Percentiles rank a stretch among this genome's conserved stretches.
These are phyloP conservation scores for Tanytarsus gracilentus DNA, from an alignment of 2,888 invertebrate genomes.

Conservation along the genomic window DNA sequence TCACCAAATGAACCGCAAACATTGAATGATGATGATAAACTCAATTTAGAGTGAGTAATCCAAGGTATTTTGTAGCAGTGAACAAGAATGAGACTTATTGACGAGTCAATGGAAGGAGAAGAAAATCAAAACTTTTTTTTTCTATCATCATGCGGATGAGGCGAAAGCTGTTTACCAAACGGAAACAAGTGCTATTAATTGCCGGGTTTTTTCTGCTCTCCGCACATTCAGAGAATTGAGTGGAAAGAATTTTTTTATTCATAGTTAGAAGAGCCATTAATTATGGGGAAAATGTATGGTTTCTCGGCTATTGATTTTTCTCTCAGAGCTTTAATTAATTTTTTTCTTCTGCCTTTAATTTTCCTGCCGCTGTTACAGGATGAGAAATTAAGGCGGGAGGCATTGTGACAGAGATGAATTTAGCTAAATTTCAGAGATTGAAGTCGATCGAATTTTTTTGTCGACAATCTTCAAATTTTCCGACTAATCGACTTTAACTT, in stretches of 20 bases:
- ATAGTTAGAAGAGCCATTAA: constrained; percentile 3
- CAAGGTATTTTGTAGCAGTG: constrained; percentile 1
- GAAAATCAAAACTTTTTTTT: background rate
- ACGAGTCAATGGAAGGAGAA: background rate
- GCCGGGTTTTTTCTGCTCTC: background rate
- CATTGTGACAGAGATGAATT: no score
- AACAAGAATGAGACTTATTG: background rate
- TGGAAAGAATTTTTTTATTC: background rate
- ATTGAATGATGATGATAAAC: background rate
- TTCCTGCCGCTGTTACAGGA: no score
- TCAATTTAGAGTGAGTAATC: background rate
- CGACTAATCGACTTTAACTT: no score
- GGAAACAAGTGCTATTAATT: constrained; percentile 12
- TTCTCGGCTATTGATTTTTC: constrained; percentile 15
- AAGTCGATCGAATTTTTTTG: no score
- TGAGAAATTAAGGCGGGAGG: no score
- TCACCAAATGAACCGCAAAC: background rate
- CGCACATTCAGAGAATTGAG: background rate
- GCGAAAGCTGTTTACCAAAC: constrained; percentile 1
- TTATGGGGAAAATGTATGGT: background rate
- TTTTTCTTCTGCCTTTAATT: background rate
- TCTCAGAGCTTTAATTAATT: constrained; percentile 20
- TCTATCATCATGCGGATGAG: background rate
- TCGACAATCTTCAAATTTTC: no score
- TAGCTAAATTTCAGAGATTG: no score